Evolutionary conservation across 2,113 vertebrate species (phyloP), one percentile per base, ranked within the genome.

Genomic region (Thunnus maccoyii): DNA sequence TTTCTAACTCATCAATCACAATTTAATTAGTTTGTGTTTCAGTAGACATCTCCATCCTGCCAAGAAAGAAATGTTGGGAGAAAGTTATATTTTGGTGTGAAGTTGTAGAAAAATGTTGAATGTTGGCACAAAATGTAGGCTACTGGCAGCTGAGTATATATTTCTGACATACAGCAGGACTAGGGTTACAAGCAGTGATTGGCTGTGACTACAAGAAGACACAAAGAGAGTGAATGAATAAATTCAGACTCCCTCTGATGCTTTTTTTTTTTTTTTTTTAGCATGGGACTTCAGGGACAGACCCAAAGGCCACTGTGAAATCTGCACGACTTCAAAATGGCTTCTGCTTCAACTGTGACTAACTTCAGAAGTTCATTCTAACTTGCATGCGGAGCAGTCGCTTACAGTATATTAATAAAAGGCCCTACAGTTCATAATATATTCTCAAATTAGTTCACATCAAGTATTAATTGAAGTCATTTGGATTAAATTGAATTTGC

Each of bases 401-500:
- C 6, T 41, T 71, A 11, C 25, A 58, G 32, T 48, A 16, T n/a
- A 64, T 56, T 54, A 72, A 71, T 68, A 61, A 74, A 52, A 22
- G 16, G 3, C 44, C 64, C 30, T 3, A 6, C 36, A 41, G 36
- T 41, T 41, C 15, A 8, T 71, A 32, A 56, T 83, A 25, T 69
- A 83, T 87, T 25, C 47, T 80, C 61, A 52, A 76, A 82, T 86
- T 72, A 81, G 48, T 78, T 82, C 65, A 67, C 36, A 80, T 83
- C 65, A 50, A 72, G 63, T 66, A 66, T 86, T 89, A 81, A 91
- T 87, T 87, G 44, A 82, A 72, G 51, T 80, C 62, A 72, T 85
- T 66, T 83, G 70, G 68, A 48, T 84, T 69, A 58, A 76, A 72
- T 66, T 74, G 65, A 80, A 75, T 82, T 86, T 86, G 80, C 67